Conservation (phyloP, 2,113 vertebrate genomes). For the Cyanoramphus novaezelandiae region DNA sequence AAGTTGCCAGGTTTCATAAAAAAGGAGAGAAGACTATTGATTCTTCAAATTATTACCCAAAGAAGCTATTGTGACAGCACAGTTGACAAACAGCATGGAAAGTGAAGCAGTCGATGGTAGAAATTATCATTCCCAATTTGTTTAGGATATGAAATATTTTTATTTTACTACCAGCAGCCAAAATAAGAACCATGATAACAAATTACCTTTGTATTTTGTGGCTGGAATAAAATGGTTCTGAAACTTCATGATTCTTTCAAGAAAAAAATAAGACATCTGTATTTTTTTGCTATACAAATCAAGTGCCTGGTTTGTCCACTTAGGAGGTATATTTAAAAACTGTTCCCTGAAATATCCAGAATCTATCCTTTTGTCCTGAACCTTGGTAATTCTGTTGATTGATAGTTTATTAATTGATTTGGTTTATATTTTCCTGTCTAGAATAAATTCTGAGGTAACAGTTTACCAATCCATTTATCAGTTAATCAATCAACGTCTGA, state of each 20-base stretch:
- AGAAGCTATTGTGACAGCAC: slow-evolving; percentile 20
- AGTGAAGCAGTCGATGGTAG: not conserved
- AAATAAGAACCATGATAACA: not conserved
- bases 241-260: not conserved
- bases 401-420: not conserved
- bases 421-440: not conserved
- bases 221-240: not conserved
- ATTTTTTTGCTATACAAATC: not conserved
- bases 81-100: not conserved
- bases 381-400: not conserved
- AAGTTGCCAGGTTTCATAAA: slow-evolving; percentile 45
- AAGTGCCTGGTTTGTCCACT: not conserved
- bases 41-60: slow-evolving; percentile 52
- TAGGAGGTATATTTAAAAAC: not conserved
- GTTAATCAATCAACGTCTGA: not conserved
- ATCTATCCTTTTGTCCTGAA: not conserved
- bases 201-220: not conserved
- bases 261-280: not conserved
- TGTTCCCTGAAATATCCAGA: not conserved
- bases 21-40: slow-evolving; percentile 18
- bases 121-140: not conserved
- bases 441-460: not conserved
- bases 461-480: not conserved
- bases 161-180: slow-evolving; percentile 9
- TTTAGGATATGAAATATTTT: slow-evolving; percentile 22